phyloP scores from a whole-genome alignment of 2,797 vertebrate species.

The Semotilus atromaculatus region DNA sequence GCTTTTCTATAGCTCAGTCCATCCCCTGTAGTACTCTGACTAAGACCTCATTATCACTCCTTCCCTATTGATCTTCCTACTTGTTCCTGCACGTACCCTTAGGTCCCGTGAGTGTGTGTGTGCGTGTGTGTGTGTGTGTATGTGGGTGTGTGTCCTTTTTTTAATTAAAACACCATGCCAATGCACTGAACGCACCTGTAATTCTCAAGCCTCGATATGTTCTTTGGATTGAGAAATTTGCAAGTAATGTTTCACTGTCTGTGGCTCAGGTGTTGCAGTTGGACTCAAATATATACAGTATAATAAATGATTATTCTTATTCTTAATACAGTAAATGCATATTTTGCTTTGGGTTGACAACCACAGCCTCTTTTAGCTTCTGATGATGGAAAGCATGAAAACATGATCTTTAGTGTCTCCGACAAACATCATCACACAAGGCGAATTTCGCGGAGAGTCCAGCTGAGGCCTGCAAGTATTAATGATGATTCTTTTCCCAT shows the following conservation, averaged over 20 bases:
- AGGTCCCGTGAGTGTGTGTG: not conserved
- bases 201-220: not conserved
- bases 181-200: not conserved
- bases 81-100: not conserved
- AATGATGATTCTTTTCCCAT: not conserved
- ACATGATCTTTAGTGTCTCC: not conserved
- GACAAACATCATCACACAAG: not conserved
- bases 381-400: not conserved
- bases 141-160: too few species aligned
- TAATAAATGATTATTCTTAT: not conserved
- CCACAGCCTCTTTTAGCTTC: not conserved
- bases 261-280: conserved; percentile 1
- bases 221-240: not conserved
- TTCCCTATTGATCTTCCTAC: conserved; percentile 21
- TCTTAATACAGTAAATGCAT: not conserved
- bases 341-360: not conserved
- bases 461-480: not conserved
- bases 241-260: not conserved
- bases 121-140: not conserved
- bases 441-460: not conserved
- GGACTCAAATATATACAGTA: not conserved
- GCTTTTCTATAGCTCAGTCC: not conserved
- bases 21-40: not conserved
- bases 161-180: conserved; percentile 26
- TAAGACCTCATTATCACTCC: conserved; percentile 20